A percentile compares a stretch with the other conserved stretches of the same genome.
Evolutionary conservation across 2,888 invertebrate species (phyloP).

Genomic region (Neoascia interrupta): DNA sequence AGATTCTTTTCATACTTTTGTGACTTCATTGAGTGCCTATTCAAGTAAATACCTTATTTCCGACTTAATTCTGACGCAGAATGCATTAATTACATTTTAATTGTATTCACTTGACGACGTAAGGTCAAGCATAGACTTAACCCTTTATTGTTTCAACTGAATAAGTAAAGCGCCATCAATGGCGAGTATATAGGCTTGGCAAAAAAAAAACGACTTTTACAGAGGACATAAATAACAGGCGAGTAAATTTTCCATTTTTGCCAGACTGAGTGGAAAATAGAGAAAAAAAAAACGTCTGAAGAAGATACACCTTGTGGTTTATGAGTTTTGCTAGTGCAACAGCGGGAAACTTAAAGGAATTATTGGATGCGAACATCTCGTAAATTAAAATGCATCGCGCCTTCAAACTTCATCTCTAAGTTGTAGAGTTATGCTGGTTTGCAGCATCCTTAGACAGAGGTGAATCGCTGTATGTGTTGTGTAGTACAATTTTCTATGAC

Average conservation of each 20-base stretch:
- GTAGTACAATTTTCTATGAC: constrained; percentile 43
- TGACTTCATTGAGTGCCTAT: neutral
- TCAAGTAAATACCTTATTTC: constrained; percentile 30
- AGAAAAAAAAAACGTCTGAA: constrained; percentile 22
- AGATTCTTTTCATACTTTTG: neutral
- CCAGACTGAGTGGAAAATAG: constrained; percentile 8
- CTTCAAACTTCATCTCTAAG: no score
- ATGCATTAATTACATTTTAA: constrained; percentile 67
- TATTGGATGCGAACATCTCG: constrained; percentile 62
- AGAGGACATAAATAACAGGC: constrained; percentile 41
- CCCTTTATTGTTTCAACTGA: constrained; percentile 42
- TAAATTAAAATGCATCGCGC: constrained; percentile 69
- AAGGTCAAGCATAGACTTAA: constrained; percentile 62
- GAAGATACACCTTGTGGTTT: constrained; percentile 57
- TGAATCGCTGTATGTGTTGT: no score
- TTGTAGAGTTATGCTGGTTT: no score
- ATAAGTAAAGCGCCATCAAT: constrained; percentile 13
- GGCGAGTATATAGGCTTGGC: no score
- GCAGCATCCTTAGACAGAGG: constrained; percentile 55
- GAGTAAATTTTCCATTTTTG: constrained; percentile 26
- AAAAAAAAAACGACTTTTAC: no score
- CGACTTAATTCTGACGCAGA: constrained; percentile 55
- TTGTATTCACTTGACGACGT: constrained; percentile 59
- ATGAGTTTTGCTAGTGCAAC: constrained; percentile 54
- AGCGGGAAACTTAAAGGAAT: constrained; percentile 39